Conservation (phyloP, 37 sponge, comb jelly and placozoan species). For the Eunapius fragilis region DNA sequence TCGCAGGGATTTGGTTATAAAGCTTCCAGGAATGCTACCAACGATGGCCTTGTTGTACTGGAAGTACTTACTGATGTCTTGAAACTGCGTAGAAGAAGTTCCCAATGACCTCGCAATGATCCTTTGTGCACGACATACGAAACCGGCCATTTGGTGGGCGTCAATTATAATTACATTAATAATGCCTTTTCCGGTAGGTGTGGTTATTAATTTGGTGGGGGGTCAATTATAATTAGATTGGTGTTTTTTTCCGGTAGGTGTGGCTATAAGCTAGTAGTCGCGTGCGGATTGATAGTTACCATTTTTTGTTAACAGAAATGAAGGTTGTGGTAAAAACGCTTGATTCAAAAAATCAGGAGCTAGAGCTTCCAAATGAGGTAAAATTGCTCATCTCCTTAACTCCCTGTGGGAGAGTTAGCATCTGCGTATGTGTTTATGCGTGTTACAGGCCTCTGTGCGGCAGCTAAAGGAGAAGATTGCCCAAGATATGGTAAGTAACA, state of each 20-base stretch:
- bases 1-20: conserved; percentile 37
- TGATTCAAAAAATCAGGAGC: conserved; percentile 30
- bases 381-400: background rate
- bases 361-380: conserved; percentile 47
- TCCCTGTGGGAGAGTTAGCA: background rate
- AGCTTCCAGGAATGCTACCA: conserved; percentile 30
- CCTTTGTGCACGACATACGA: background rate
- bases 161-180: too few species aligned
- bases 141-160: background rate
- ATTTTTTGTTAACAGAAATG: conserved; percentile 26
- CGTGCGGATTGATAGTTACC: too few species aligned
- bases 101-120: background rate
- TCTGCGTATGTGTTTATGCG: background rate
- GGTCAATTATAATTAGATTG: too few species aligned
- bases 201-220: too few species aligned
- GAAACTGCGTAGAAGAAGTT: background rate
- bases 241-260: too few species aligned
- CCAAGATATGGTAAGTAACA: conserved; percentile 34
- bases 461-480: conserved; percentile 32
- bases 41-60: conserved; percentile 53
- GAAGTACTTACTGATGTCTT: conserved; percentile 34
- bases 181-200: too few species aligned
- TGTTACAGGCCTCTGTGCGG: conserved; percentile 34
- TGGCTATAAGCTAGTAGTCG: background rate
- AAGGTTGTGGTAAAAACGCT: conserved; percentile 64